Evolutionary conservation across 1,140 invertebrate genomes (phyloP), one percentile per base, ranked within the genome.

Genomic region (Drosophila guanche): DNA sequence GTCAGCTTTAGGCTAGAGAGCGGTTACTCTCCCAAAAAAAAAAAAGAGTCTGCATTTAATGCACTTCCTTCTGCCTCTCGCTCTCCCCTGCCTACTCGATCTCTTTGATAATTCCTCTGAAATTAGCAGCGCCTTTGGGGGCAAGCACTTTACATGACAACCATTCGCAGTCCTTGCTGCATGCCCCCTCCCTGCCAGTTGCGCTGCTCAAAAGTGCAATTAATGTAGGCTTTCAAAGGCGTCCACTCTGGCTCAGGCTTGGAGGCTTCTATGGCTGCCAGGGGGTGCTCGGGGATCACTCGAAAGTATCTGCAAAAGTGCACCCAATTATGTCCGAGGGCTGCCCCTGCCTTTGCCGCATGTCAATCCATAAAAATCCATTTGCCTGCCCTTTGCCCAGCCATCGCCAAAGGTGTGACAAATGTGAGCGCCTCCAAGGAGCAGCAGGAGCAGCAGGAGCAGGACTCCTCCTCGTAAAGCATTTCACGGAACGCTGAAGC

Each of bases 291-390:
- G 70, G 33, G 33, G 33, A 10, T 37, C 33, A 12, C 10, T 37
- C 10, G 1, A 10, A 4, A 37, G 33, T 12, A 37, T 37, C 33
- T 37, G 52, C 52, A 61, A 72, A 61, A 85, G 78, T 86, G 83
- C 78, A 89, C 72, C 76, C 83, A 86, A 86, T 86, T 86, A 86
- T 12, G 33, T 10, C 33, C 75, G 83, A 78, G 59, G 74, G 62
- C 66, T 65, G 14, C 33, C 33, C 4, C 33, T 33, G 50, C 33
- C 33, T 2, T 8, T 33, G 50, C 67, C 62, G 67, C 69, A 83
- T 88, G 81, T 88, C 81, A 86, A 83, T 86, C 83, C 83, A 88
- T 86, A 86, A 86, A 85, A 86, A 86, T 86, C 83, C 83, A 86
- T 86, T 86, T 86, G 78, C 65, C 67, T 73, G 25, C 48, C 40